These are phyloP conservation scores for Abrostola triplasia DNA, from an alignment of 2,888 invertebrate species.

Conservation along the genomic window DNA sequence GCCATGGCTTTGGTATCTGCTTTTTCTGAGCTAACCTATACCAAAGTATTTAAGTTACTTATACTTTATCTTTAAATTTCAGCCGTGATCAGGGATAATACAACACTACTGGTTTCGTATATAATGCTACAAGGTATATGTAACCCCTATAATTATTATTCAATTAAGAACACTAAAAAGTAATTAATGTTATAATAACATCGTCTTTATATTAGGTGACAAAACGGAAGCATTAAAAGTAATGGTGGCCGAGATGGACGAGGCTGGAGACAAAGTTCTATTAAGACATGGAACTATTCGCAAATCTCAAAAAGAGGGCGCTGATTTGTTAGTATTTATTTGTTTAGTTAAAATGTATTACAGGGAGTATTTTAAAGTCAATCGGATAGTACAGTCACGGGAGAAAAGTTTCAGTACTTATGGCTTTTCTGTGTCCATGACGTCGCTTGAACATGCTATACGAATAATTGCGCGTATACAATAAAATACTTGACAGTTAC, in stretches of 20 bases:
- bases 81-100: slow-evolving; percentile 71
- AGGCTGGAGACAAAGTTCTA: slow-evolving; percentile 65
- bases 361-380: no score
- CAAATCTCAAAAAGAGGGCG: slow-evolving; percentile 73
- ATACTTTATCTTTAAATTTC: slow-evolving; percentile 45
- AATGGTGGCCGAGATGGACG: slow-evolving; percentile 68
- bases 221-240: slow-evolving; percentile 73
- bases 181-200: no score
- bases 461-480: no score
- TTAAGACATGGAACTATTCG: slow-evolving; percentile 77
- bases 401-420: no score
- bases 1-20: no score
- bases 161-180: neutral
- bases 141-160: slow-evolving; percentile 12
- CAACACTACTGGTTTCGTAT: slow-evolving; percentile 71
- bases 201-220: slow-evolving; percentile 62
- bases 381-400: no score
- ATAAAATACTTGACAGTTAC: no score
- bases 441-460: no score
- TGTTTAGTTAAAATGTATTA: no score
- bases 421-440: no score
- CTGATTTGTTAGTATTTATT: slow-evolving; percentile 69
- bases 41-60: no score
- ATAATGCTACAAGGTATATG: slow-evolving; percentile 71
- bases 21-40: no score